These are phyloP conservation scores for Diarsia brunnea DNA, from an alignment of 2,888 invertebrate species.

Conservation along the genomic window DNA sequence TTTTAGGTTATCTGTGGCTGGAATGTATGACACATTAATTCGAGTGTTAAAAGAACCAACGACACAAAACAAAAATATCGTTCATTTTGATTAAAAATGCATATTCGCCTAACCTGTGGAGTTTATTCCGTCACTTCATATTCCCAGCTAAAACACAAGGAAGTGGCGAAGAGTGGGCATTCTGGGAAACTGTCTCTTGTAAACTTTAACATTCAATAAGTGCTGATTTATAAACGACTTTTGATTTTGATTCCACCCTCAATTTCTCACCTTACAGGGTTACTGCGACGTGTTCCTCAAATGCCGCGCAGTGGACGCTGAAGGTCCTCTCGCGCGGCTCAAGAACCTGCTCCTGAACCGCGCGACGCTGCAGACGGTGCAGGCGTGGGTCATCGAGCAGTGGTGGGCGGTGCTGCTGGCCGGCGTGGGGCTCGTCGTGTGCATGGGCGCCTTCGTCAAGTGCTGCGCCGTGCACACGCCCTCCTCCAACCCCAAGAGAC, in stretches of 20 bases:
- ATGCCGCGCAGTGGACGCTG: conserved; percentile 99
- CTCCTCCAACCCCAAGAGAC: conserved; percentile 99
- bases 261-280: conserved; percentile 91
- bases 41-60: no score
- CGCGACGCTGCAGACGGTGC: conserved; percentile 96
- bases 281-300: conserved; percentile 99
- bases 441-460: conserved; percentile 99
- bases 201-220: neutral
- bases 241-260: neutral
- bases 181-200: no score
- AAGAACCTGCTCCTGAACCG: conserved; percentile 98
- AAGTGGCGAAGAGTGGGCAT: no score
- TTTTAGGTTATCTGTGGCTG: no score
- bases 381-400: conserved; percentile 98
- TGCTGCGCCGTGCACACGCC: conserved; percentile 99
- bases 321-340: conserved; percentile 98
- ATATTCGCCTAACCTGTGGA: no score
- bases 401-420: conserved; percentile 99
- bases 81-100: no score
- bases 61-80: no score
- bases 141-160: no score
- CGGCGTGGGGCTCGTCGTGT: conserved; percentile 97
- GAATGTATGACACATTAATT: no score
- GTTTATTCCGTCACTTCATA: no score
- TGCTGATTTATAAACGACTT: neutral